These are phyloP conservation scores for Dryobotodes eremita DNA, from an alignment of 2,888 invertebrate species.

Conservation along the genomic window DNA sequence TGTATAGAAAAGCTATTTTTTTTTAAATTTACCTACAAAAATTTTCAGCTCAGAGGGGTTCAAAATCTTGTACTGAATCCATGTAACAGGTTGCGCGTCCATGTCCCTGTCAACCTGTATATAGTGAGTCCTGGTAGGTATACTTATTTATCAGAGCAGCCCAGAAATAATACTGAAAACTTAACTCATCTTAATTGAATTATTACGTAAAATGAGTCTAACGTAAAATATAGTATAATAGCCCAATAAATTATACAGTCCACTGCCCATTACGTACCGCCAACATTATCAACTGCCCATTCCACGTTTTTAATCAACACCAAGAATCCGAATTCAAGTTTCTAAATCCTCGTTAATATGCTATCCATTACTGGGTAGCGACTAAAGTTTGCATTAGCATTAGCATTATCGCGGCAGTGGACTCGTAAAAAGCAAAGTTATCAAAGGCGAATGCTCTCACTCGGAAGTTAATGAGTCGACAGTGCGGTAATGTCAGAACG, in stretches of 20 bases:
- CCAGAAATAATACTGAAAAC: slow-evolving; percentile 5
- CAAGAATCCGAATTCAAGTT: slow-evolving; percentile 59
- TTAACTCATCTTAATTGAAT: slow-evolving; percentile 29
- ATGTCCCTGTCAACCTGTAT: too few species aligned
- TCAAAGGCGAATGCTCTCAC: slow-evolving; percentile 81
- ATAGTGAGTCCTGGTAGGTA: background rate
- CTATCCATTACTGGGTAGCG: slow-evolving; percentile 63
- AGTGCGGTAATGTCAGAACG: slow-evolving; percentile 78
- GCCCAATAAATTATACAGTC: slow-evolving; percentile 49
- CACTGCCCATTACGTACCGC: slow-evolving; percentile 33
- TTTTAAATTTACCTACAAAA: too few species aligned
- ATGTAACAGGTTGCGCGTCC: too few species aligned
- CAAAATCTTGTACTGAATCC: too few species aligned
- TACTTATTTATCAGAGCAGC: slow-evolving; percentile 1
- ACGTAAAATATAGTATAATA: slow-evolving; percentile 46
- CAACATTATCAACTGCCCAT: slow-evolving; percentile 55
- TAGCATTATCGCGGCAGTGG: slow-evolving; percentile 71
- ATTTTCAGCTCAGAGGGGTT: too few species aligned
- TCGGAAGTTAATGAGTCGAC: slow-evolving; percentile 86
- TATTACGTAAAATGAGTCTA: slow-evolving; percentile 35
- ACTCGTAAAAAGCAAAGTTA: slow-evolving; percentile 83
- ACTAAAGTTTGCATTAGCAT: slow-evolving; percentile 70
- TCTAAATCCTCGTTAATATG: slow-evolving; percentile 65
- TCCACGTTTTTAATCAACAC: slow-evolving; percentile 60
- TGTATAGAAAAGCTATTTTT: too few species aligned